Conservation (phyloP, 1,140 invertebrate species). For the Halictus rubicundus region DNA sequence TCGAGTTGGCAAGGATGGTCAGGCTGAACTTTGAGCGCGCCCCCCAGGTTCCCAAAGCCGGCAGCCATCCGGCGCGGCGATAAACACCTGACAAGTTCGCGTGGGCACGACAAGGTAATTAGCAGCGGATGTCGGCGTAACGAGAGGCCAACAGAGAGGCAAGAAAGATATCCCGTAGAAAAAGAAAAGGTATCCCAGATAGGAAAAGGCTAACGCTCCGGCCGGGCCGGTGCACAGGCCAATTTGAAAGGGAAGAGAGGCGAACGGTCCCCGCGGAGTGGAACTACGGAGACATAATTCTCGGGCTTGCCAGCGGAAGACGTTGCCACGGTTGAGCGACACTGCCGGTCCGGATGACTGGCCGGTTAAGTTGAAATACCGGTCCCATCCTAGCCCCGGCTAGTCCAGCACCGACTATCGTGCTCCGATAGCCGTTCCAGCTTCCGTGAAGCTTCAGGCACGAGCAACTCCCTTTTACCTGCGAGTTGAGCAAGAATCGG, state of each 20-base stretch:
- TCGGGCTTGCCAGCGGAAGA: conserved; percentile 5
- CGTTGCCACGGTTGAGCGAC: conserved; percentile 67
- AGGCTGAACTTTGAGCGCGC: not conserved
- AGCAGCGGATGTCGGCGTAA: not conserved
- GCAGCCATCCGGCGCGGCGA: not conserved
- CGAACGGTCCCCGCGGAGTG: not conserved
- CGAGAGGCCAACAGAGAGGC: not conserved
- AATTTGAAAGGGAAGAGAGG: conserved; percentile 25
- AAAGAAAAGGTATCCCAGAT: not conserved
- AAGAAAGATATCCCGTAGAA: not conserved
- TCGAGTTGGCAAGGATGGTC: not conserved
- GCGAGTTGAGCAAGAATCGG: conserved; percentile 8
- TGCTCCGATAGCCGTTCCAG: conserved; percentile 62
- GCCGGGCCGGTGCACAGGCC: not conserved
- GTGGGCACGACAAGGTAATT: conserved; percentile 3
- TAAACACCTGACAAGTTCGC: not conserved
- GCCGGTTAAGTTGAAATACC: conserved; percentile 74
- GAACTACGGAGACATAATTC: conserved; percentile 33
- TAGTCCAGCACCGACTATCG: conserved; percentile 54
- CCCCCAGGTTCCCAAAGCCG: not conserved
- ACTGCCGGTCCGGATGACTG: conserved; percentile 68
- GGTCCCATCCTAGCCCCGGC: conserved; percentile 68
- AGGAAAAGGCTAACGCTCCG: not conserved
- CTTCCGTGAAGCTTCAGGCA: conserved; percentile 72
- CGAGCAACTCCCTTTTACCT: conserved; percentile 38